Base-by-base conservation (phyloP, 2,888 invertebrate genomes). In the Calameuta pallipes region DNA sequence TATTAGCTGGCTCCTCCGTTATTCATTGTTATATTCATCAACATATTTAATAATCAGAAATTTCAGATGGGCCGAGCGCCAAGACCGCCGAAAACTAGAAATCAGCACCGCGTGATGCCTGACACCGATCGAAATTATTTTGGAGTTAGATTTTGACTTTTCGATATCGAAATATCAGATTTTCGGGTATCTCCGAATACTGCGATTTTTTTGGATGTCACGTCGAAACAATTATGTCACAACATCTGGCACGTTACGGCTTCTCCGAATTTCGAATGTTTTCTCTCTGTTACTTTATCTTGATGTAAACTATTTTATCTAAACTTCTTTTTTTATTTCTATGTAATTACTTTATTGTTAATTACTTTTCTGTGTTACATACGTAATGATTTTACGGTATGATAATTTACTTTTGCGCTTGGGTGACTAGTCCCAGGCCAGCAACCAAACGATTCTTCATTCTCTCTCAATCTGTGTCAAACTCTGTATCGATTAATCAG, bases 401-500 rank as follows among this genome's bases (percentile, higher is more conserved):
- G 41, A 56, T 56, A 56, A 56, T 56, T 56, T 56, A 56, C 41
- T 56, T 56, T 56, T 56, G 15, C 41, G 23, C 41, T 56, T 23
- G 41, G 41, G 41, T 56, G 41, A 56, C 41, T 56, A 56, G 41
- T 56, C 41, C 23, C 41, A 56, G 23, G 41, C 15, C 41, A 56
- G 41, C 41, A 56, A 56, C 23, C 23, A 56, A 56, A 56, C 41
- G 23, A 56, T 56, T 56, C 41, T 56, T 56, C 41, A 56, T 56
- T 56, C 23, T 56, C 41, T 56, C 23, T 56, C 6, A 56, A 56
- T 56, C 15, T 56, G 23, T 56, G 23, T 56, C 23, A 23, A 23
- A 56, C 23, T 56, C 41, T 56, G 23, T 56, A 56, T 23, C 41
- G 23, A 56, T 79, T 78, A 81, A 79, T 84, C 84, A 77, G 77